phyloP scores from a whole-genome alignment of 2,113 vertebrate genomes.

The Leptosomus discolor region DNA sequence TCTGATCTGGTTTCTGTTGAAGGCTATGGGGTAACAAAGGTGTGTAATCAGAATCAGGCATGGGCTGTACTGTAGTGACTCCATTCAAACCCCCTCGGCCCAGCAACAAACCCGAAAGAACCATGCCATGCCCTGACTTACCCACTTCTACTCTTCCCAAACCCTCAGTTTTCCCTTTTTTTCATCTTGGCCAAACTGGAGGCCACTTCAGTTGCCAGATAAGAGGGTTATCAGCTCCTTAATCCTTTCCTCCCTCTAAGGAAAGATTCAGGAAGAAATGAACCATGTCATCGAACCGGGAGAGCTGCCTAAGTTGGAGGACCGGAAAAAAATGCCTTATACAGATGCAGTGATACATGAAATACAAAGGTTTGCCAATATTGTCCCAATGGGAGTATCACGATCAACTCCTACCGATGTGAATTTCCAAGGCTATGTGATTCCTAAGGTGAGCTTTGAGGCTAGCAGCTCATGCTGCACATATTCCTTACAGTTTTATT shows the following conservation, averaged over 20 bases:
- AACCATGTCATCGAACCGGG: slow-evolving; percentile 48
- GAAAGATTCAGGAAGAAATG: slow-evolving; percentile 70
- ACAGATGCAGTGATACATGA: slow-evolving; percentile 87
- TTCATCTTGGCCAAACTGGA: background rate
- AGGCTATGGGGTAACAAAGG: background rate
- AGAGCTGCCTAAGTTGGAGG: slow-evolving; percentile 55
- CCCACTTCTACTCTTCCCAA: background rate
- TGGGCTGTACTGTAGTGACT: background rate
- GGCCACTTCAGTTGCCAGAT: background rate
- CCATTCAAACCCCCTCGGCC: background rate
- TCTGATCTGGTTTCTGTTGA: slow-evolving; percentile 17
- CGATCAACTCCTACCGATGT: slow-evolving; percentile 24
- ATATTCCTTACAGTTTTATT: background rate
- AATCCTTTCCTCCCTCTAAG: slow-evolving; percentile 44
- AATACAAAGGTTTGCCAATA: slow-evolving; percentile 83
- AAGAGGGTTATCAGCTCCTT: slow-evolving; percentile 12
- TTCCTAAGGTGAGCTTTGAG: slow-evolving; percentile 63
- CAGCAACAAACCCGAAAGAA: background rate
- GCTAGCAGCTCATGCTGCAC: background rate
- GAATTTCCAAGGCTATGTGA: slow-evolving; percentile 56
- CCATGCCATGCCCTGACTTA: background rate
- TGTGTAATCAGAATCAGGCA: background rate
- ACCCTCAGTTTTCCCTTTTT: background rate
- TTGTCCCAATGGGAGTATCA: slow-evolving; percentile 65
- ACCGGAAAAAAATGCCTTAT: slow-evolving; percentile 76